phyloP scores from a whole-genome alignment of 2,797 vertebrate species.

The Sitta carolinensis region DNA sequence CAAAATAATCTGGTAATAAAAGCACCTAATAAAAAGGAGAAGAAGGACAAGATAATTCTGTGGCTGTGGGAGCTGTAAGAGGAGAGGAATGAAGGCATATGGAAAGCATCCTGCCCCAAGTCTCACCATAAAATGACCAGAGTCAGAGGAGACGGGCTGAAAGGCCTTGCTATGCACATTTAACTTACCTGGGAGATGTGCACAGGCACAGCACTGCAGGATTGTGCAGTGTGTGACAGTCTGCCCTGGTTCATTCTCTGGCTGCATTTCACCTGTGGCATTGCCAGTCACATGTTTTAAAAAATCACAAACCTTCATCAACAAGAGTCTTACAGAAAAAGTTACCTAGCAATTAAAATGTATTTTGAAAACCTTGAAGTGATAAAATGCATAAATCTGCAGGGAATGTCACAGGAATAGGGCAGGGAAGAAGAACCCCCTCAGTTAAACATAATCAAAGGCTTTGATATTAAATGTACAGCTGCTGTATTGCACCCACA shows the following conservation, averaged over 20 bases:
- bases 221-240: background rate
- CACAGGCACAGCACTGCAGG: rapidly evolving
- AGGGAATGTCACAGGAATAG: background rate
- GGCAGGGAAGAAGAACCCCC: conserved; percentile 1
- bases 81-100: background rate
- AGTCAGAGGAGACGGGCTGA: background rate
- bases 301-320: background rate
- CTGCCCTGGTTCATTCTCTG: background rate
- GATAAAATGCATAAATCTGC: conserved; percentile 30
- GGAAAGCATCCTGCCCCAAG: background rate
- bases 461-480: conserved; percentile 34
- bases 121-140: background rate
- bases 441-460: conserved; percentile 42
- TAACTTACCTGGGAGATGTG: background rate
- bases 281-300: background rate
- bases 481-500: conserved; percentile 14
- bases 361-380: conserved; percentile 6
- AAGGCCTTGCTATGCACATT: background rate
- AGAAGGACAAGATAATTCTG: background rate
- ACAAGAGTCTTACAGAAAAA: background rate
- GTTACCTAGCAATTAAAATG: conserved; percentile 14
- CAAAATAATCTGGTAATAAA: background rate
- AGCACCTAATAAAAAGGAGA: background rate
- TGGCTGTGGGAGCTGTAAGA: background rate
- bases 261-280: background rate